These are phyloP conservation scores for Telmatherina bonti DNA, from an alignment of 2,797 vertebrate species.

Conservation along the genomic window DNA sequence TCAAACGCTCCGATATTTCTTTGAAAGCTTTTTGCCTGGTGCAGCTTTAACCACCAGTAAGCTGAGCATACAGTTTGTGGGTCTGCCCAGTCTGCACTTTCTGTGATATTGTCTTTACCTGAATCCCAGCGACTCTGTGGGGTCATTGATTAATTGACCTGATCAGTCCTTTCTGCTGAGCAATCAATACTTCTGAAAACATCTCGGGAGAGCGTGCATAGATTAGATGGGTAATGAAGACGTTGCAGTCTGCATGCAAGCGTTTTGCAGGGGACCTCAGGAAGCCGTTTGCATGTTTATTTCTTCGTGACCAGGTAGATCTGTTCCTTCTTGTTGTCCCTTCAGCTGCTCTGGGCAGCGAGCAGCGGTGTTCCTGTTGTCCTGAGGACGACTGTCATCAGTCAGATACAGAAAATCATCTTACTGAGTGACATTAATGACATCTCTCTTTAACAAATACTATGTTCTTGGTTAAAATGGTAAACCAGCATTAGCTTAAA, in stretches of 20 bases:
- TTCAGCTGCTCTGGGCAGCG: slow-evolving; percentile 25
- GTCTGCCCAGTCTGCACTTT: slow-evolving; percentile 55
- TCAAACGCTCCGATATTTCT: neutral
- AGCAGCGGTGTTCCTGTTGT: neutral
- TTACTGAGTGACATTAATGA: slow-evolving; percentile 9
- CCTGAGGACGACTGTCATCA: neutral
- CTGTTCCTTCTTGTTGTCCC: slow-evolving; percentile 4
- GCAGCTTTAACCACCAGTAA: slow-evolving; percentile 27
- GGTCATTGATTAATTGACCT: slow-evolving; percentile 62
- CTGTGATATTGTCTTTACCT: slow-evolving; percentile 40
- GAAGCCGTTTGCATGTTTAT: slow-evolving; percentile 20
- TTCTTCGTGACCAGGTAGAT: slow-evolving; percentile 9
- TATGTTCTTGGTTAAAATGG: neutral
- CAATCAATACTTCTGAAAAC: slow-evolving; percentile 41
- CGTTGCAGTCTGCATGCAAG: slow-evolving; percentile 53
- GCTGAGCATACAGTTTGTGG: slow-evolving; percentile 48
- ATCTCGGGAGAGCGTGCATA: slow-evolving; percentile 46
- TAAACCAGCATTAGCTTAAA: neutral
- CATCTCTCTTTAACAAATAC: neutral
- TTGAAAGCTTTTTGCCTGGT: slow-evolving; percentile 13
- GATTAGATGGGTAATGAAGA: slow-evolving; percentile 59
- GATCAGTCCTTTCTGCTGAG: slow-evolving; percentile 61
- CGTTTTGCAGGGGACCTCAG: slow-evolving; percentile 1
- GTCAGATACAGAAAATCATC: neutral
- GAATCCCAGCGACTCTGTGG: slow-evolving; percentile 37